A percentile compares a stretch with the other conserved stretches of the same genome.
phyloP scores from a whole-genome alignment of 2,113 vertebrate species.

The Pelodiscus sinensis region DNA sequence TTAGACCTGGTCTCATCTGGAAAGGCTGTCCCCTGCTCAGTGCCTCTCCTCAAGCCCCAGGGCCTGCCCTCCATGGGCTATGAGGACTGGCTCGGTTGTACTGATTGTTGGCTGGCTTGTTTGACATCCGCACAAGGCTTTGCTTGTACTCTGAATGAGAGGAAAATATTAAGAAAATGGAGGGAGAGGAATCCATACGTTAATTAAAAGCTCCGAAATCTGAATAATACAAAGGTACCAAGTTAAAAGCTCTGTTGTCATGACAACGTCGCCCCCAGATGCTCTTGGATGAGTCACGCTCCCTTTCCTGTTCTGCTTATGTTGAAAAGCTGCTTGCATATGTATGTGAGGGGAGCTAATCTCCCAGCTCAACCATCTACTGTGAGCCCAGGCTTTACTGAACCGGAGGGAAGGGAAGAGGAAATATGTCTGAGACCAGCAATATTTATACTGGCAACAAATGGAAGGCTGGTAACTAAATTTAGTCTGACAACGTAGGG shows the following conservation, averaged over 20 bases:
- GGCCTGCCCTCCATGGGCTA: fast-evolving
- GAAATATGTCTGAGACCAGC: not conserved
- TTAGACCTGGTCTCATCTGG: not conserved
- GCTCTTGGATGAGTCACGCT: constrained; percentile 17
- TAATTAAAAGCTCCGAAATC: constrained; percentile 35
- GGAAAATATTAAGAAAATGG: not conserved
- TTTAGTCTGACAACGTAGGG: not conserved
- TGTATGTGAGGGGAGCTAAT: not conserved
- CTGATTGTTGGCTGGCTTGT: not conserved
- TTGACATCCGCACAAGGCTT: not conserved
- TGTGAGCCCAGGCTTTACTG: not conserved
- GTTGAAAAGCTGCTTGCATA: not conserved
- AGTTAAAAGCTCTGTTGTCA: constrained; percentile 26
- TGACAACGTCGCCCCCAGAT: constrained; percentile 12
- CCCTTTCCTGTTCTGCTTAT: not conserved
- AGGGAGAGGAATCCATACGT: not conserved
- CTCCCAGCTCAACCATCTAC: not conserved
- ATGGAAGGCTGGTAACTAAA: not conserved
- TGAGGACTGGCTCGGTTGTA: not conserved
- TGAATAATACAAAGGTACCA: not conserved
- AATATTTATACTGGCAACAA: not conserved
- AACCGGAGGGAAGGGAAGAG: not conserved
- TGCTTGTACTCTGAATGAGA: not conserved
- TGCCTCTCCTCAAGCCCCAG: not conserved
- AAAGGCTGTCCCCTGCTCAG: not conserved